phyloP scores from a whole-genome alignment of 2,888 invertebrate species.

The Ichneumon xanthorius region DNA sequence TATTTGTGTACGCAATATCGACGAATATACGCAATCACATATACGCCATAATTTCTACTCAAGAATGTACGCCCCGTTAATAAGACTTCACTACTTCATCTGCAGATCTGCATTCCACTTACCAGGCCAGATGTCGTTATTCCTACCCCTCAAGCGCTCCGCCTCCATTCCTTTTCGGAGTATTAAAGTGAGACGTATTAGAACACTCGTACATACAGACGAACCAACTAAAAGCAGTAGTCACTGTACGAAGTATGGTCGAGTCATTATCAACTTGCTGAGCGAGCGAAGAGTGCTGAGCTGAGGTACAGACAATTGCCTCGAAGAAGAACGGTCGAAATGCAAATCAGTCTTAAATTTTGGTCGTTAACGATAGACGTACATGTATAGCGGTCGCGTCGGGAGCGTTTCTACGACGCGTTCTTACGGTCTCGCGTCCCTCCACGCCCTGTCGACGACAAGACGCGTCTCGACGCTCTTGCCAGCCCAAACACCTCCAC shows the following conservation, averaged over 20 bases:
- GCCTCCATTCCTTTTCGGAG: neutral
- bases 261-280: constrained; percentile 77
- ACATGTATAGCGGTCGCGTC: constrained; percentile 48
- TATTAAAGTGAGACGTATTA: constrained; percentile 57
- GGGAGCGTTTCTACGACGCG: constrained; percentile 44
- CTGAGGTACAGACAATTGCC: constrained; percentile 48
- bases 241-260: constrained; percentile 54
- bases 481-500: constrained; percentile 5
- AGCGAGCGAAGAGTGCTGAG: constrained; percentile 32
- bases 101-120: constrained; percentile 50
- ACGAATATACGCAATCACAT: neutral
- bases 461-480: constrained; percentile 32
- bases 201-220: constrained; percentile 43
- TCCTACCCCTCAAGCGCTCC: constrained; percentile 16
- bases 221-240: constrained; percentile 21
- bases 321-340: constrained; percentile 80
- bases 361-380: constrained; percentile 81
- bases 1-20: neutral
- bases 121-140: constrained; percentile 62
- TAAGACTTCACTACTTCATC: constrained; percentile 35
- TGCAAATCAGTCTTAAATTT: constrained; percentile 82
- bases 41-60: constrained; percentile 26
- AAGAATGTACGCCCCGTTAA: constrained; percentile 28
- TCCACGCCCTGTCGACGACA: constrained; percentile 45
- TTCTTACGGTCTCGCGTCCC: constrained; percentile 62